Percentiles rank a stretch among this genome's conserved stretches.
phyloP scores from a whole-genome alignment of 2,113 vertebrate genomes.

The Oncorhynchus kisutch region DNA sequence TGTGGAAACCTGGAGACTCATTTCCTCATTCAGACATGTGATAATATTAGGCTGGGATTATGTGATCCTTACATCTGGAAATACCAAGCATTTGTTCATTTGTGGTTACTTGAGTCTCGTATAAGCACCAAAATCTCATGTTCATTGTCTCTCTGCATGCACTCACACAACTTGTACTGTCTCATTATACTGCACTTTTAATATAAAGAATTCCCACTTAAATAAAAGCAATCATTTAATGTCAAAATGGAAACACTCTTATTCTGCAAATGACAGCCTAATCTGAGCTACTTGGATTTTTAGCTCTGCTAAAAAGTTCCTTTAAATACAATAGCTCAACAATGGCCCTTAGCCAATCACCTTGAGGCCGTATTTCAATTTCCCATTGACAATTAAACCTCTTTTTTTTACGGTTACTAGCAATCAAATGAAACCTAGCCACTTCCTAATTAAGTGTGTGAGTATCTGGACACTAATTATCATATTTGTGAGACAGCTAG shows the following conservation, averaged over 20 bases:
- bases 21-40: constrained; percentile 5
- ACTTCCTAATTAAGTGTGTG: constrained; percentile 74
- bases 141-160: background rate
- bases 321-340: constrained; percentile 64
- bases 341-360: constrained; percentile 61
- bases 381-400: constrained; percentile 57
- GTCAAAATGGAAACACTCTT: background rate
- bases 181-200: background rate
- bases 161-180: background rate
- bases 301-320: constrained; percentile 56
- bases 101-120: background rate
- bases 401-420: constrained; percentile 7
- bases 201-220: constrained; percentile 10
- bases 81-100: background rate
- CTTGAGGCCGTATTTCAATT: constrained; percentile 71
- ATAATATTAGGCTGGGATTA: background rate
- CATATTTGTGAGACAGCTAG: constrained; percentile 74
- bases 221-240: constrained; percentile 17
- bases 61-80: background rate
- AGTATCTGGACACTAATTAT: constrained; percentile 76
- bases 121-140: background rate
- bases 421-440: constrained; percentile 68
- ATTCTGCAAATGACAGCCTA: constrained; percentile 11
- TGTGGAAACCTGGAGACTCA: background rate
- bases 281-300: constrained; percentile 14